Base-by-base conservation (phyloP, 2,888 invertebrate genomes). In the Andrena hattorfiana region DNA sequence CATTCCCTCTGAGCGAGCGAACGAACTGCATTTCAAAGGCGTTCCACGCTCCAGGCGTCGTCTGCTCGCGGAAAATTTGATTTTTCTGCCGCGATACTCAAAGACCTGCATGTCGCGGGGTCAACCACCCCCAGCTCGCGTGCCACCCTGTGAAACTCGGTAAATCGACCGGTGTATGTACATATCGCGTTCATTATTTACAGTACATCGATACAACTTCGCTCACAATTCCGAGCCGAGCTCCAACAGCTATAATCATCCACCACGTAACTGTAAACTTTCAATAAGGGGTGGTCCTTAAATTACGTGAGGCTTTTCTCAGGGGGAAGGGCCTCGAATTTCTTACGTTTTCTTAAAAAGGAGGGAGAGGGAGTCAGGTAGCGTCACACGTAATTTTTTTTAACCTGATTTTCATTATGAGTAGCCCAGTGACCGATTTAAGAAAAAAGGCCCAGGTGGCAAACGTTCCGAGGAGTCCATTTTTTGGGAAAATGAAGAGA, bases 101-200 rank as follows among this genome's bases (percentile, higher is more conserved):
- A 74, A 84, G 79, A 60, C 42, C 73, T 56, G 69, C 66, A 26
- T 35, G 67, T 66, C 62, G 26, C 60, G 73, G 68, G 84, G 83
- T 84, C 84, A 76, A 80, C 70, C 64, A 83, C 20, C 84, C 84
- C 71, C 63, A 54, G 67, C 23, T 84, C 84, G 83, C 84, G 84
- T 84, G 83, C 70, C 66, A 77, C 84, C 77, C 73, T 26, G 62
- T 71, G 51, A 54, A 79, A 79, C 83, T 30, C 62, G 79, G 73
- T 70, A 73, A 83, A 84, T 84, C 84, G 84, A 83, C 70, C 83
- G 66, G 64, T n/a, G 72, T 75, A 54, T 32, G 68, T 59, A 71
- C 81, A 26, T 74, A 67, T 81, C 49, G 74, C 67, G 59, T 81
- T 81, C 81, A 69, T 66, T 83, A 76, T 81, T 76, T 83, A 81